These are phyloP conservation scores for Heliornis fulica DNA, from an alignment of 2,113 vertebrate genomes.

Conservation along the genomic window DNA sequence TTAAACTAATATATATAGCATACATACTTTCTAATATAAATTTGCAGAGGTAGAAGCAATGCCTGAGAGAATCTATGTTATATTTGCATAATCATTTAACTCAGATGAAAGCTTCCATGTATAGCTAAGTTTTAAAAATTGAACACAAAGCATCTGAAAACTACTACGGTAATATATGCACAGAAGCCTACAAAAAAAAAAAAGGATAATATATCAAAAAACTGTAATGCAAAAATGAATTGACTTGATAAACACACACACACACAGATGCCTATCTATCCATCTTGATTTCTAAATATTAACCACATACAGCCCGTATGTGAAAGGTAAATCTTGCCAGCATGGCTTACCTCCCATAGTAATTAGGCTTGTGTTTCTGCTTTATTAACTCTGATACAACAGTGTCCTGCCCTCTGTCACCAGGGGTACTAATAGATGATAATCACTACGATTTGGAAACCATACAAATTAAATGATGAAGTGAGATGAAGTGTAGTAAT, in stretches of 20 bases:
- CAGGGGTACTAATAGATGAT: constrained; percentile 74
- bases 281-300: constrained; percentile 46
- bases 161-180: neutral
- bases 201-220: neutral
- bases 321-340: constrained; percentile 66
- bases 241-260: neutral
- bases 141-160: neutral
- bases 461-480: constrained; percentile 77
- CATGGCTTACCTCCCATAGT: constrained; percentile 70
- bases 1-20: neutral
- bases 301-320: constrained; percentile 14
- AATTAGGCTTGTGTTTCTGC: constrained; percentile 79
- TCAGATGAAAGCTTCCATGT: neutral
- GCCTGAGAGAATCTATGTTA: neutral
- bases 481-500: constrained; percentile 66
- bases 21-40: neutral
- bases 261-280: neutral
- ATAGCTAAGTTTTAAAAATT: constrained; percentile 3
- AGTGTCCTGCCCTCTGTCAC: constrained; percentile 78
- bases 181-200: neutral
- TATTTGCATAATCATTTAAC: constrained; percentile 29
- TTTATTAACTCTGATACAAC: constrained; percentile 79
- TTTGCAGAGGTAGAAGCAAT: neutral
- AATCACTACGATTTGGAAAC: constrained; percentile 74
- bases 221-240: neutral